These are phyloP conservation scores for Platanista minor DNA, from an alignment of 2,113 vertebrate species.

Conservation along the genomic window DNA sequence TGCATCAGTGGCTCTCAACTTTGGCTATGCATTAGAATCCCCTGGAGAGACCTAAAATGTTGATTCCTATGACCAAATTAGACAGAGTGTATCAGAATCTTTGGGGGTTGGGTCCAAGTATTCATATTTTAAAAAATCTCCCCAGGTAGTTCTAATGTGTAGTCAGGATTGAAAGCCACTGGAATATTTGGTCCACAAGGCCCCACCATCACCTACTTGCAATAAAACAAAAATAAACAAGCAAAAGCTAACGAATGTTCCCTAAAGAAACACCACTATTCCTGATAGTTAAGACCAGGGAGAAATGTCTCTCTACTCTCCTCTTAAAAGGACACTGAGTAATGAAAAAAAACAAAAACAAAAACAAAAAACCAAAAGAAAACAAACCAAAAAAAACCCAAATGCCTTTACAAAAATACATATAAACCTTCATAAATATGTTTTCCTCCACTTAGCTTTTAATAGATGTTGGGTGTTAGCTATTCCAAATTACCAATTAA, in stretches of 20 bases:
- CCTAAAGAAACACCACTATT: neutral
- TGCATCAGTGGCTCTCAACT: neutral
- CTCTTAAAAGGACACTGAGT: neutral
- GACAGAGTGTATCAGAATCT: neutral
- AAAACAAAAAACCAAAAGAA: neutral
- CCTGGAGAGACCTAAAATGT: neutral
- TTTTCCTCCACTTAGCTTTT: slow-evolving; percentile 32
- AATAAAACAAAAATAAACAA: slow-evolving; percentile 14
- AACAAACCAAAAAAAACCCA: neutral
- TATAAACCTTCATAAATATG: neutral
- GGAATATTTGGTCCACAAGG: neutral
- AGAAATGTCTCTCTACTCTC: neutral
- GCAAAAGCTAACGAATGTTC: neutral
- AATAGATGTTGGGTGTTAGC: slow-evolving; percentile 28
- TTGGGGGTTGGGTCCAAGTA: neutral
- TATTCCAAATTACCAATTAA: slow-evolving; percentile 59
- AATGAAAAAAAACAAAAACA: neutral
- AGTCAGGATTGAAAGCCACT: neutral
- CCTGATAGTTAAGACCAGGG: neutral
- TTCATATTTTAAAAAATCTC: neutral
- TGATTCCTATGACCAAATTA: neutral
- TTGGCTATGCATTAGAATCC: slow-evolving; percentile 3
- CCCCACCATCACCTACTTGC: neutral
- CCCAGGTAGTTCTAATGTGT: neutral
- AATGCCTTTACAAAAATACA: neutral